phyloP scores from a whole-genome alignment of 2,113 vertebrate species.

The Thunnus maccoyii region DNA sequence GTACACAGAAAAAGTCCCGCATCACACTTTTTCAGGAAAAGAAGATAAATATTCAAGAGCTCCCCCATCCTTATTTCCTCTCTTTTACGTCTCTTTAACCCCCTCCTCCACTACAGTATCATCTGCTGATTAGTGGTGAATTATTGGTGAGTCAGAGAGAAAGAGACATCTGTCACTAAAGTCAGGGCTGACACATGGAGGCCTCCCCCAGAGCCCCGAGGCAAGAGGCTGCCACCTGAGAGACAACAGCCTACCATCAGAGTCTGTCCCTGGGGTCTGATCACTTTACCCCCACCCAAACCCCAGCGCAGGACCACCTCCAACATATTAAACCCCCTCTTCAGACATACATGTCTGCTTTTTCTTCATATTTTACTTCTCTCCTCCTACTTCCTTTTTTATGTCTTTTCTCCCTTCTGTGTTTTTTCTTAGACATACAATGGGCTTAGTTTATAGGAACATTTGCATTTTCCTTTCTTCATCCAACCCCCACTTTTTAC shows the following conservation, averaged over 20 bases:
- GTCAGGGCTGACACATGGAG: slow-evolving; percentile 40
- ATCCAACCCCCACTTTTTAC: slow-evolving; percentile 29
- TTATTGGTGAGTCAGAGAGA: slow-evolving; percentile 37
- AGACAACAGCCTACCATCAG: slow-evolving; percentile 31
- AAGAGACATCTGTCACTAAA: slow-evolving; percentile 66
- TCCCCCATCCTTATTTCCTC: no score
- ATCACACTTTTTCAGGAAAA: background rate
- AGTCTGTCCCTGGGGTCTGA: slow-evolving; percentile 44
- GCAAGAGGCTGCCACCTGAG: slow-evolving; percentile 28
- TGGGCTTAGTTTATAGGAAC: background rate
- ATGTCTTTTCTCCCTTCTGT: background rate
- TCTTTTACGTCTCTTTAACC: background rate
- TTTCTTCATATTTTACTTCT: background rate
- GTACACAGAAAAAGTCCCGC: background rate
- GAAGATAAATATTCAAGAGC: background rate
- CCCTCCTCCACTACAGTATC: slow-evolving; percentile 42
- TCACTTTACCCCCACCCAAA: slow-evolving; percentile 12
- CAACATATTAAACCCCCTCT: background rate
- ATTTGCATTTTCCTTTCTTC: slow-evolving; percentile 29
- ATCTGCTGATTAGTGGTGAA: slow-evolving; percentile 39
- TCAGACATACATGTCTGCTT: background rate
- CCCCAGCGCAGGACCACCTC: background rate
- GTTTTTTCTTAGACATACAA: background rate
- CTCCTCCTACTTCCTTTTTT: background rate
- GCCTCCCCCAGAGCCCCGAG: slow-evolving; percentile 38